These are phyloP conservation scores for Aptenodytes forsteri DNA, from an alignment of 2,113 vertebrate genomes.

Conservation along the genomic window DNA sequence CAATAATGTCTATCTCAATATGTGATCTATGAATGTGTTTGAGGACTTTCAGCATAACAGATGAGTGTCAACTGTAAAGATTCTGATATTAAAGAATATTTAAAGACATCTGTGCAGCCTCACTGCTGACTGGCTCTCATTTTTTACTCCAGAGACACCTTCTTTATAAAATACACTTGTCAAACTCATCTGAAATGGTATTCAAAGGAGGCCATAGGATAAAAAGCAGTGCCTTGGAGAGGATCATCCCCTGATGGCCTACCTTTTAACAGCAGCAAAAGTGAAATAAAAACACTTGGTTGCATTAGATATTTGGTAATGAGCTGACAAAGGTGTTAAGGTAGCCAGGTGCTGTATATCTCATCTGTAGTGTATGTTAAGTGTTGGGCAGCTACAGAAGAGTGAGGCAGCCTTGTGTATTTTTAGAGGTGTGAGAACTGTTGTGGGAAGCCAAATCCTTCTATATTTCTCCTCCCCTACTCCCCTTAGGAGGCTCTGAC, in stretches of 20 bases:
- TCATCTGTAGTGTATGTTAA: not conserved
- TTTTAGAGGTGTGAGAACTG: constrained; percentile 23
- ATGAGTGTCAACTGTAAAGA: not conserved
- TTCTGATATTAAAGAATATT: not conserved
- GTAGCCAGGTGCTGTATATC: constrained; percentile 20
- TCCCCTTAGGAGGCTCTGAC: not conserved
- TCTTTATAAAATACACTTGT: not conserved
- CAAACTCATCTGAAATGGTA: not conserved
- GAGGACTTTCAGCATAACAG: not conserved
- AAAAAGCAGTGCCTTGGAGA: not conserved
- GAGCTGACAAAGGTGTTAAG: not conserved
- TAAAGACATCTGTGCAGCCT: not conserved
- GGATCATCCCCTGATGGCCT: not conserved
- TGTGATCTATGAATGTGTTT: not conserved
- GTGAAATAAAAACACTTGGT: not conserved
- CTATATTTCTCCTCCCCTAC: not conserved
- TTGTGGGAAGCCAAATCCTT: not conserved
- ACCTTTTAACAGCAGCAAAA: not conserved
- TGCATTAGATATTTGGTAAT: not conserved
- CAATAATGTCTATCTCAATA: not conserved
- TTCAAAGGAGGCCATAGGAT: not conserved
- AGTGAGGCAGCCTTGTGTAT: not conserved
- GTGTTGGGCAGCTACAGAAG: not conserved
- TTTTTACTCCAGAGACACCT: not conserved
- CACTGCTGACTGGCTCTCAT: not conserved